Evolutionary conservation across 1,140 invertebrate genomes (phyloP), one percentile per base, ranked within the genome.

Genomic region (Sipha flava): DNA sequence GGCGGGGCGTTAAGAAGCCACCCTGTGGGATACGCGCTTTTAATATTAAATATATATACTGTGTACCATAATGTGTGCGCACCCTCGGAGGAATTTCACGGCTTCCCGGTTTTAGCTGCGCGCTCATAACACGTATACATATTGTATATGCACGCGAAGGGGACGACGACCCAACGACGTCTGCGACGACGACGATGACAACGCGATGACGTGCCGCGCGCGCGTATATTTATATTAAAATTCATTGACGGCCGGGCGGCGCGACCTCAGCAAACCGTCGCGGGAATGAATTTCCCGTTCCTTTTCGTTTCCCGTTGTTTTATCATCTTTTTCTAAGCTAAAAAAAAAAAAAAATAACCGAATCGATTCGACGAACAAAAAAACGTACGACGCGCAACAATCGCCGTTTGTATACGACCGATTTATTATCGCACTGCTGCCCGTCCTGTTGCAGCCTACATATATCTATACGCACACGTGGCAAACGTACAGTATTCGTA

Each of bases 1-100:
- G 37, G 62, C 70, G 31, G 52, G 34, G 73, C 73, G 73, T 77
- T 77, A 77, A 57, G 73, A 59, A 59, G 31, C 21, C 49, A 59
- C 52, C 73, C 73, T 57, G 73, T 77, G 73, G 52, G 73, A 77
- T 57, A 37, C 29, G 23, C 73, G 73, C 52, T 77, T 77, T 77
- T 77, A 77, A 77, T 77, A 77, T 77, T 77, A 57, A 59, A 77
- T 59, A 57, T 12, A 45, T 26, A 64, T 16, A 45, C 9, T 26
- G 14, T 6, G 10, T 29, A 31, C 21, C 29, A 45, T 68, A 68
- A 26, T n/a, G 40, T 26, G 49, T 21, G n/a, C 34, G 37, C 66
- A 47, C 66, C 66, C 66, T 70, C 66, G 40, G 66, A 70, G 66
- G 66, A 70, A 70, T 70, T 70, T 70, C 66, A 70, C 66, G 66